A percentile compares a stretch with the other conserved stretches of the same genome.
These are phyloP conservation scores for Ochotona princeps DNA, from an alignment of 2,113 vertebrate species.

Conservation along the genomic window DNA sequence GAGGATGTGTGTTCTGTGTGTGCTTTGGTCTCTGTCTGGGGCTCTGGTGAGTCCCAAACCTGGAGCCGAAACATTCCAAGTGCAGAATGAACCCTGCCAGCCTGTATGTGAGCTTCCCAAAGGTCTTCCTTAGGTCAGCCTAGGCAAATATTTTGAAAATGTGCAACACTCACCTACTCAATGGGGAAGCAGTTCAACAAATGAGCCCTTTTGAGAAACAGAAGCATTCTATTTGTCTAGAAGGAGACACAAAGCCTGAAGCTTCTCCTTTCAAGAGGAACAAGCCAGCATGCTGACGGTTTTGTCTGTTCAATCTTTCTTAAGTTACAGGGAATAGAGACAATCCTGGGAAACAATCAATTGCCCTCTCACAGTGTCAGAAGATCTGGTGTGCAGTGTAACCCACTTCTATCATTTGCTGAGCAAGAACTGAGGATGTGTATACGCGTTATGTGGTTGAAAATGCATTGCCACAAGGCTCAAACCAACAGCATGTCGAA, in stretches of 20 bases:
- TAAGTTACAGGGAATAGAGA: slow-evolving; percentile 24
- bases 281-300: neutral
- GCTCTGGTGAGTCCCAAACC: neutral
- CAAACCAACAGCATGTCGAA: neutral
- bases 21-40: neutral
- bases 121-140: neutral
- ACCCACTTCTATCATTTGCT: slow-evolving; percentile 23
- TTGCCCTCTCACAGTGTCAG: neutral
- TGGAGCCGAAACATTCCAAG: neutral
- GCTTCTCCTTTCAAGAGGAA: neutral
- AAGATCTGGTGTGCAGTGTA: neutral
- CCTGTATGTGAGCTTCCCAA: neutral
- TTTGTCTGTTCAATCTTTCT: slow-evolving; percentile 29
- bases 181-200: neutral
- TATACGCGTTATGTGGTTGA: neutral
- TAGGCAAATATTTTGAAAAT: slow-evolving; percentile 51
- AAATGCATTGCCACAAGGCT: neutral
- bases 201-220: neutral
- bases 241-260: slow-evolving; percentile 8
- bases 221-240: slow-evolving; percentile 1
- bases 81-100: neutral
- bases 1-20: neutral
- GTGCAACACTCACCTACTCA: neutral
- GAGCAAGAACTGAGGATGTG: neutral
- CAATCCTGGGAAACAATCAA: neutral